A percentile compares a stretch with the other conserved stretches of the same genome.
These are phyloP conservation scores for Teinopalpus imperialis DNA, from an alignment of 2,888 invertebrate species.

Conservation along the genomic window DNA sequence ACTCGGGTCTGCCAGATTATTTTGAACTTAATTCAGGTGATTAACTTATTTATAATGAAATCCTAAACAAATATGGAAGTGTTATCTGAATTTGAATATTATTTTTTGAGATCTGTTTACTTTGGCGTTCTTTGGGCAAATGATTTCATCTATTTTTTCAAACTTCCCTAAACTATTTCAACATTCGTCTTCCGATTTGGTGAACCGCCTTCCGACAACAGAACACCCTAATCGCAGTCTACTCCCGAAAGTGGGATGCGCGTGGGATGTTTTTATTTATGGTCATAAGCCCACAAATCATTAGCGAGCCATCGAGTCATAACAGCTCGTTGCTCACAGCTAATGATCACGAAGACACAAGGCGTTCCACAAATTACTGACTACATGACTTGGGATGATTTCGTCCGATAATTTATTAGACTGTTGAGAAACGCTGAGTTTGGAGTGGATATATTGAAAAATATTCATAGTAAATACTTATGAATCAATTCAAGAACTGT, in stretches of 20 bases:
- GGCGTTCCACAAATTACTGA: conserved; percentile 15
- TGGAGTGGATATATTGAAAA: no score
- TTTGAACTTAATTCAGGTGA: no score
- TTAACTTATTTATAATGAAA: no score
- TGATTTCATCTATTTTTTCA: no score
- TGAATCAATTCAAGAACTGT: no score
- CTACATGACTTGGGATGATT: conserved; percentile 20
- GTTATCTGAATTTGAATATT: no score
- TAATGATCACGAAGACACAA: conserved; percentile 19
- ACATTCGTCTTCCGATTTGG: background rate
- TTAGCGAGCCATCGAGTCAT: conserved; percentile 14
- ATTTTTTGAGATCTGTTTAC: no score
- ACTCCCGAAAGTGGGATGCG: conserved; percentile 13
- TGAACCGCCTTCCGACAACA: background rate
- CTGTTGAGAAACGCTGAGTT: background rate
- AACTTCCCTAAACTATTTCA: no score
- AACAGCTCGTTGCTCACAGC: conserved; percentile 12
- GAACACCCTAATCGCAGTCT: background rate
- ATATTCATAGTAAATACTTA: no score
- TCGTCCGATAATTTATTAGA: conserved; percentile 15
- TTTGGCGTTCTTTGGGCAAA: no score
- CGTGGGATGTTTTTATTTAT: conserved; percentile 18
- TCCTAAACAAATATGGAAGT: no score
- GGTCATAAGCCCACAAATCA: conserved; percentile 19
- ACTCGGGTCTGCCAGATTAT: no score